Base-by-base conservation (phyloP, 1,140 invertebrate species). In the Thereuonema tuberculata region DNA sequence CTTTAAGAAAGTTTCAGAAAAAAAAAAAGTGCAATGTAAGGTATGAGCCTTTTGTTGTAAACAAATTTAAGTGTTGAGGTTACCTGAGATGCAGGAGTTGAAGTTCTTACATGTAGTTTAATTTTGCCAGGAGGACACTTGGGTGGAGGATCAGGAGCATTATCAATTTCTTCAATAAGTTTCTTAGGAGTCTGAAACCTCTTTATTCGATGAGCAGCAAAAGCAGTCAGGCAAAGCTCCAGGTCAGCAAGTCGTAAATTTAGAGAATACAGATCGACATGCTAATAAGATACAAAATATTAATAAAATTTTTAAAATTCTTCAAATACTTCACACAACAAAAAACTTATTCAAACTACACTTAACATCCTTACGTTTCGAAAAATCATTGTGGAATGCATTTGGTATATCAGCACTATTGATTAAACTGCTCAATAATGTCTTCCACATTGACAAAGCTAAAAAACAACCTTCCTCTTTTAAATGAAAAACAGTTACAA, bases 191-290 rank as follows among this genome's bases (percentile, higher is more conserved):
- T 81, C 66, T 84, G 81, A 52, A 87, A 80, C 65, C 84, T 81
- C 59, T 80, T 81, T 29, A 86, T 80, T 67, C 87, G 80, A 71
- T 92, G 87, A 49, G 89, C 85, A 46, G 84, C 83, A 76, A 89
- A 93, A 2, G 90, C 89, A 54, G 84, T 85, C 31, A 89, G 67
- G 47, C 78, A 77, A 54, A 76, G 68, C 70, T 92, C 88, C 69
- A 89, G 72, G 64, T 86, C 77, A 49, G 83, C 68, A 21, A 92
- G 66, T 50, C 81, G 70, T n/a, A 91, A 76, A 71, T 89, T 90
- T 48, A 89, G 67, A 17, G 76, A 77, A 47, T 75, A 73, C 24
- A 88, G 71, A 70, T 86, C 79, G 31, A 89, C 73, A 70, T 85
- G 76, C 85, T 88, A 69, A 62, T 81, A 77, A 62, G 62, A 65